Evolutionary conservation across 92 coral and sea anemone species (phyloP).

Genomic region (Parazoanthus darwini): DNA sequence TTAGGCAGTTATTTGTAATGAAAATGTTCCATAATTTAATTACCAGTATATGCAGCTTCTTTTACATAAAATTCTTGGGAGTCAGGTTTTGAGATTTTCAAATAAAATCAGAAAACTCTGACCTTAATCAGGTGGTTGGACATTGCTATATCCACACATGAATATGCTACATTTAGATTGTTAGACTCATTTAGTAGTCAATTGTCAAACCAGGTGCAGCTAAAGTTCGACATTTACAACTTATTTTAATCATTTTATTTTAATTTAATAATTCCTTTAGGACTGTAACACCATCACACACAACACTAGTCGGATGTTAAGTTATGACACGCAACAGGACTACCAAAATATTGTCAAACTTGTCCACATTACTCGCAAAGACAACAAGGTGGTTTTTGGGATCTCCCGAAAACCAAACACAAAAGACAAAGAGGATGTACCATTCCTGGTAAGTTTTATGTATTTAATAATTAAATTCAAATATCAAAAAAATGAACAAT

Average conservation of each 20-base stretch:
- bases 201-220: neutral
- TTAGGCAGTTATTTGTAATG: too few relatives aligned
- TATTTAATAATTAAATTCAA: neutral
- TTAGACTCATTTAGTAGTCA: too few relatives aligned
- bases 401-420: constrained; percentile 50
- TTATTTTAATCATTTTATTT: neutral
- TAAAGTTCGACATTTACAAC: neutral
- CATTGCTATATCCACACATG: too few relatives aligned
- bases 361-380: neutral
- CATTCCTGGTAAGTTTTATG: constrained; percentile 45
- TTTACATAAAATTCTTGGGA: too few relatives aligned
- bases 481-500: too few relatives aligned
- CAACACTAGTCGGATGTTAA: neutral
- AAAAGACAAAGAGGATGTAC: constrained; percentile 51
- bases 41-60: too few relatives aligned
- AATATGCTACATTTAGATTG: too few relatives aligned
- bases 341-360: constrained; percentile 19
- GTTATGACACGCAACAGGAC: constrained; percentile 10
- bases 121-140: too few relatives aligned
- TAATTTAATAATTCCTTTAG: neutral
- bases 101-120: too few relatives aligned
- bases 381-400: constrained; percentile 17
- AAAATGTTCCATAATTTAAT: too few relatives aligned
- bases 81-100: too few relatives aligned
- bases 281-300: constrained; percentile 29